Evolutionary conservation across 2,888 invertebrate genomes (phyloP), one percentile per base, ranked within the genome.

Genomic region (Erpobdella octoculata): DNA sequence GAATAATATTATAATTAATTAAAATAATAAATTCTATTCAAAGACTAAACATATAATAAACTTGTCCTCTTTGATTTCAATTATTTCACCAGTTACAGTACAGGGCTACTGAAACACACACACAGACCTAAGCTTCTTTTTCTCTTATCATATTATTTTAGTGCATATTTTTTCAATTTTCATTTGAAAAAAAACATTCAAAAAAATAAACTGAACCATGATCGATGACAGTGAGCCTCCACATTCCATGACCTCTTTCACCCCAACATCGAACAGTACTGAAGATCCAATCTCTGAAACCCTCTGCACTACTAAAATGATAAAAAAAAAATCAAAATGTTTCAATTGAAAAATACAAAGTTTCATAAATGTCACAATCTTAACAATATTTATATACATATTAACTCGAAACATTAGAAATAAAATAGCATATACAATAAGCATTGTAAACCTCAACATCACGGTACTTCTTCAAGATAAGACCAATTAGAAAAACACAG

Each of bases 201-300:
- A n/a, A n/a, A n/a, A 28, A 5, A 9, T 6, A 9, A 25, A 53
- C 41, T 67, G 36, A 72, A 80, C 80, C 79, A 74, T 53, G 76
- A 74, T 82, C 81, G 18, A 73, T 77, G 62, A 81, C 76, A 33
- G 73, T 75, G 0, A 83, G 74, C 18, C 68, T 77, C 79, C 79
- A 83, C 12, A 66, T 73, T 12, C 83, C 83, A 1, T 75, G 72
- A 2, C 81, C 79, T 8, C 70, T 65, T 73, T 83, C 83, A 33
- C 82, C 83, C 83, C 83, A 83, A 71, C 82, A 82, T 68, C 82
- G 67, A 8, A 82, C 82, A 4, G 82, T 82, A 66, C 79, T 79
- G 75, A 83, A 82, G 5, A 80, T 79, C 82, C 82, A 83, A 33
- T 74, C 78, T 28, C 76, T 74, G 72, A 82, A 79, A 1, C 83